Percentiles rank a stretch among this genome's conserved stretches.
Conservation (phyloP, 2,888 invertebrate genomes). For the Folsomia candida region DNA sequence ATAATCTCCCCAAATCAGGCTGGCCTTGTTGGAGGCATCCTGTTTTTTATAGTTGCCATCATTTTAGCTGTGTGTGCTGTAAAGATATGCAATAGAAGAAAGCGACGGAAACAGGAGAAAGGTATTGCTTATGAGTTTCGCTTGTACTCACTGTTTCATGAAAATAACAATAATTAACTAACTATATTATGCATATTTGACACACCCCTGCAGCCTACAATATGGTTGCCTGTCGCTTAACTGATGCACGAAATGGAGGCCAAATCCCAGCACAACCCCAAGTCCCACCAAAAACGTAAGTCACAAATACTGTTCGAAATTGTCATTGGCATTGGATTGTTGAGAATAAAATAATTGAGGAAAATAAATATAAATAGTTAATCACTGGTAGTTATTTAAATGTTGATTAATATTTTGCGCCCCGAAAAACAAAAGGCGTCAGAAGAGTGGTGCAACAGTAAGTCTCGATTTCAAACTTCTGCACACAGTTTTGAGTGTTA, state of each 20-base stretch:
- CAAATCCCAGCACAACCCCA: slow-evolving; percentile 71
- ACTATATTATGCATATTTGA: neutral
- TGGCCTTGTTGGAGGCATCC: slow-evolving; percentile 92
- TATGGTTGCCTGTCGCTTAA: slow-evolving; percentile 96
- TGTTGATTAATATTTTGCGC: slow-evolving; percentile 1
- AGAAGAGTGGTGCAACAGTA: slow-evolving; percentile 50
- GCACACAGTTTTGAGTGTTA: slow-evolving; percentile 15
- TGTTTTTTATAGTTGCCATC: slow-evolving; percentile 96
- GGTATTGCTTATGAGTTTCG: too few relatives aligned
- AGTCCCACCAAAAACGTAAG: slow-evolving; percentile 94
- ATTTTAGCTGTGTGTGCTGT: slow-evolving; percentile 95
- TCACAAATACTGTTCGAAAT: neutral
- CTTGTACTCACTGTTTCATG: neutral
- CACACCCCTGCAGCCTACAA: slow-evolving; percentile 80
- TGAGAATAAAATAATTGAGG: neutral
- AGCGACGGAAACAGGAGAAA: slow-evolving; percentile 96
- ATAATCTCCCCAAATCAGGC: too few relatives aligned
- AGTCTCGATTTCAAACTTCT: slow-evolving; percentile 37
- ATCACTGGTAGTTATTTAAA: neutral
- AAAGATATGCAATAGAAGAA: slow-evolving; percentile 95
- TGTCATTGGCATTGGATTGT: neutral
- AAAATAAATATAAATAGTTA: neutral
- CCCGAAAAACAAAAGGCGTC: slow-evolving; percentile 34
- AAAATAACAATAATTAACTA: neutral
- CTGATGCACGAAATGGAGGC: slow-evolving; percentile 84